A percentile compares a stretch with the other conserved stretches of the same genome.
These are phyloP conservation scores for Suricata suricatta DNA, from an alignment of 2,113 vertebrate genomes.

Conservation along the genomic window DNA sequence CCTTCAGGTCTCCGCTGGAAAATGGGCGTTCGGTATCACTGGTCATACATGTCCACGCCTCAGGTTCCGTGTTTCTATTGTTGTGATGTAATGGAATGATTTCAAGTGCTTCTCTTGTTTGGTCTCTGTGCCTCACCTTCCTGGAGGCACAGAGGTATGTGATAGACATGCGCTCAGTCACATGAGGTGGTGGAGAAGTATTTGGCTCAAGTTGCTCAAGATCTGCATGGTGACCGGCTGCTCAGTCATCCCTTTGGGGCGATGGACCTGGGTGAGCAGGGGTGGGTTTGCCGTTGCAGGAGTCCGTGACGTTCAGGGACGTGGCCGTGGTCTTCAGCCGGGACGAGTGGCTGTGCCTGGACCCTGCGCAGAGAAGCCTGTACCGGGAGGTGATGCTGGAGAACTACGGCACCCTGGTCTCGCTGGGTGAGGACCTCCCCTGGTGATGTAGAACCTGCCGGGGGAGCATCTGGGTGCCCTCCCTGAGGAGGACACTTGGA, in stretches of 20 bases:
- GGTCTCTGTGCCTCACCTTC: not conserved
- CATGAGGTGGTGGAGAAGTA: not conserved
- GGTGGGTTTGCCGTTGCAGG: constrained; percentile 64
- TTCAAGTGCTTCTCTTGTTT: not conserved
- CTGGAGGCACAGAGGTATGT: not conserved
- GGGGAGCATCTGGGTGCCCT: not conserved
- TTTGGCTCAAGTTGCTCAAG: not conserved
- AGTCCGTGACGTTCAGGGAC: constrained; percentile 70
- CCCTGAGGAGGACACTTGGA: not conserved
- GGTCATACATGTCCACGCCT: not conserved
- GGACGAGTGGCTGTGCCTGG: constrained; percentile 73
- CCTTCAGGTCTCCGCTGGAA: not conserved
- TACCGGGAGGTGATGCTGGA: constrained; percentile 79
- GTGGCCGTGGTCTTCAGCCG: constrained; percentile 77
- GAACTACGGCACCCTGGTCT: constrained; percentile 71
- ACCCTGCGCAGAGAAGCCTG: constrained; percentile 60
- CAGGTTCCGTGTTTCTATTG: not conserved
- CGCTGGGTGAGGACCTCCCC: constrained; percentile 61
- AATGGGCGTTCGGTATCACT: not conserved
- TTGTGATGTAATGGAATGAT: not conserved
- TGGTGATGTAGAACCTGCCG: not conserved
- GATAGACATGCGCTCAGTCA: not conserved
- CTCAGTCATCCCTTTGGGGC: not conserved
- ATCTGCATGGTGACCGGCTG: not conserved
- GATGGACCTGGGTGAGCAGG: not conserved